These are phyloP conservation scores for Stichopus horrens DNA, from an alignment of 53 echinoderm and acorn worm genomes.

Conservation along the genomic window DNA sequence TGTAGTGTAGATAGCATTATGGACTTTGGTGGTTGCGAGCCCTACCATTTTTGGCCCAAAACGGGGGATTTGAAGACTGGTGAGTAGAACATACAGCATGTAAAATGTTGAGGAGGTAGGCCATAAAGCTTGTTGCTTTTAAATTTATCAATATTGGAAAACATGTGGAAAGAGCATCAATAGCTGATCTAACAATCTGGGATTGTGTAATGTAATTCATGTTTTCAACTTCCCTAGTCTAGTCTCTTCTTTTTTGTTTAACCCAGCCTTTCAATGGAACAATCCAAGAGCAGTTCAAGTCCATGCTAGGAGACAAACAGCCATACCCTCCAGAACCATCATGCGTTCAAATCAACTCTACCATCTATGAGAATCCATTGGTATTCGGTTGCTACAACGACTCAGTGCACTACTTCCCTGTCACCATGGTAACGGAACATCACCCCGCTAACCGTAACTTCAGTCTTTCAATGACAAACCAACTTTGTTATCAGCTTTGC, in stretches of 20 bases:
- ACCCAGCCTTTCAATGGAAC: slow-evolving; percentile 56
- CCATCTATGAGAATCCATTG: slow-evolving; percentile 51
- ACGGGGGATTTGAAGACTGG: too few species aligned
- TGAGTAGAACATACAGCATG: too few species aligned
- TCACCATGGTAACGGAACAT: slow-evolving; percentile 54
- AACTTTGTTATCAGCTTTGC: slow-evolving; percentile 57
- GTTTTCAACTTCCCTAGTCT: not conserved
- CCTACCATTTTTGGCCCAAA: too few species aligned
- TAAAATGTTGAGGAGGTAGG: too few species aligned
- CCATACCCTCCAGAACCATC: slow-evolving; percentile 67
- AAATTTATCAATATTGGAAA: not conserved
- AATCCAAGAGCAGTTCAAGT: slow-evolving; percentile 65
- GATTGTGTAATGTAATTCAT: not conserved
- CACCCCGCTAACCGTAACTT: slow-evolving; percentile 53
- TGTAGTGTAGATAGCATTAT: too few species aligned
- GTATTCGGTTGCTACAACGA: slow-evolving; percentile 63
- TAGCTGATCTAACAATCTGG: not conserved
- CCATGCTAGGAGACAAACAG: slow-evolving; percentile 68
- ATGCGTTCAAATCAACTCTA: slow-evolving; percentile 55
- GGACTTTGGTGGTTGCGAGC: too few species aligned
- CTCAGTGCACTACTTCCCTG: slow-evolving; percentile 52
- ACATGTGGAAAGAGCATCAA: too few species aligned
- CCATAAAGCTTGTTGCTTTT: not conserved
- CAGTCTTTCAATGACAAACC: slow-evolving; percentile 57
- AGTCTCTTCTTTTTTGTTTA: not conserved